Base-by-base conservation (phyloP, 2,888 invertebrate species). In the Adelphocoris suturalis region DNA sequence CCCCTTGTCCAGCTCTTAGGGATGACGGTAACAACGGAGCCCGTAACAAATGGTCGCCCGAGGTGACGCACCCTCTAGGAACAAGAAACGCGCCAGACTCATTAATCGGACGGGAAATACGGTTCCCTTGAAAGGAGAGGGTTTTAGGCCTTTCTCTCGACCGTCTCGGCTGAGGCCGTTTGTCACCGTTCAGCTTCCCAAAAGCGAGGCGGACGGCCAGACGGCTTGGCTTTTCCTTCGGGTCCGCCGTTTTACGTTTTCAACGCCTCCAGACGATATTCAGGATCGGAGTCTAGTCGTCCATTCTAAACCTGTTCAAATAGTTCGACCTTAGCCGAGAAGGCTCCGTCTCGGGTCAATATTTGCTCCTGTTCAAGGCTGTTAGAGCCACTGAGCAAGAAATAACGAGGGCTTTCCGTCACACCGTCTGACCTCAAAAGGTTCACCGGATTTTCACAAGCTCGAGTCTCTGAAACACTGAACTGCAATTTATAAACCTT, bases 331-430 rank as follows among this genome's bases (percentile, higher is more conserved):
- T 68, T 13, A 19, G 23, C 27, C 23, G 23, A 27, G 68, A 68
- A 16, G 16, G 1, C 78, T 78, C 37, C 78, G 78, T 78, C 37
- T 78, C 78, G 78, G 78, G 78, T 78, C 78, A 78, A 78, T 78
- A 78, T 78, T 78, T 37, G 47, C 78, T 37, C 37, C 68, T 46
- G 37, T 78, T 47, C 78, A 78, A 47, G 28, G 78, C 47, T 47
- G 78, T 78, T 78, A 19, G 46, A 78, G 78, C 78, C 78, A 78
- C 78, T 78, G 28, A 78, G 78, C 78, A 47, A 37, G 78, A 78
- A 78, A 68, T 68, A 78, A 78, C 78, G 78, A 46, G 78, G 78
- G 46, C 47, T 78, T 68, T 68, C 68, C 23, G 0, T 68, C 68
- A 12, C 68, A 68, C 11, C 68, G 23, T 23, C 68, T 23, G 68